A percentile compares a stretch with the other conserved stretches of the same genome.
Evolutionary conservation across 1,140 invertebrate genomes (phyloP).

Genomic region (Trissolcus basalis): DNA sequence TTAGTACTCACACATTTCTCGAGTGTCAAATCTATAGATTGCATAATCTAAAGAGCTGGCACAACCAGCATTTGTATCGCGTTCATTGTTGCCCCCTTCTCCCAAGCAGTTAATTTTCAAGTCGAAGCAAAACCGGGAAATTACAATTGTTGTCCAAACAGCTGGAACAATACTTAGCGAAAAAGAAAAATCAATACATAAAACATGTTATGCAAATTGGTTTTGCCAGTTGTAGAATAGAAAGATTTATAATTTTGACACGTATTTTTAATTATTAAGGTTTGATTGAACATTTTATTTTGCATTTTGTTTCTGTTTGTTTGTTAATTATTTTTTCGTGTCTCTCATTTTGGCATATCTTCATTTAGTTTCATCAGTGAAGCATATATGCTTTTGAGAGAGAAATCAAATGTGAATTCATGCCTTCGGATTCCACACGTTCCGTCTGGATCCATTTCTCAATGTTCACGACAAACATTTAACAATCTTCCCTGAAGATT

Average conservation of each 20-base stretch:
- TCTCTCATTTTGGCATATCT: conserved; percentile 80
- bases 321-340: not conserved
- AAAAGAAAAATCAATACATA: not conserved
- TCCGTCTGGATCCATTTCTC: conserved; percentile 83
- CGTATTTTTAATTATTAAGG: not conserved
- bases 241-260: conserved; percentile 18
- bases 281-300: too few species aligned
- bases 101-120: not conserved
- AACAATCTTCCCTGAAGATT: too few species aligned
- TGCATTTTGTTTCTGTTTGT: not conserved
- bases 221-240: conserved; percentile 35
- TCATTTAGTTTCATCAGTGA: conserved; percentile 78
- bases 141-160: too few species aligned
- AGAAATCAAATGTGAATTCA: conserved; percentile 79
- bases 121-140: not conserved
- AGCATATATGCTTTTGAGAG: conserved; percentile 85
- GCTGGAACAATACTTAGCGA: not conserved
- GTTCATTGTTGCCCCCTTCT: not conserved
- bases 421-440: conserved; percentile 86
- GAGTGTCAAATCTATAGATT: conserved; percentile 50
- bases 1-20: conserved; percentile 57
- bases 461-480: conserved; percentile 78
- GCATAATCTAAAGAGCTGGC: conserved; percentile 44
- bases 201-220: conserved; percentile 10
- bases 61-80: conserved; percentile 14